Evolutionary conservation across 1,140 invertebrate genomes (phyloP).

Genomic region (Eurosta solidaginis): DNA sequence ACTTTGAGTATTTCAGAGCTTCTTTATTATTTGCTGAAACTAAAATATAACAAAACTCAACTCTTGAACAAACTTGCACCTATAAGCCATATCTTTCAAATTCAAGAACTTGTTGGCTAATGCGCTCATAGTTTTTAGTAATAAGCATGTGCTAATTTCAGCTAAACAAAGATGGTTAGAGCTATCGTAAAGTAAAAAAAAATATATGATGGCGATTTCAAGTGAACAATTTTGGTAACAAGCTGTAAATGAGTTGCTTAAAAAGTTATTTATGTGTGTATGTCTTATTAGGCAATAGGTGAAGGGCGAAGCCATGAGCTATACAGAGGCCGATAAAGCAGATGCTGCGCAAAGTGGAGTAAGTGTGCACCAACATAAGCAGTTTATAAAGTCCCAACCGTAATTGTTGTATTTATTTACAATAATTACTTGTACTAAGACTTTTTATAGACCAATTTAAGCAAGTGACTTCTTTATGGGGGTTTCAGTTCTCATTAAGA

Average conservation of each 20-base stretch:
- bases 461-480: not conserved
- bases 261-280: not conserved
- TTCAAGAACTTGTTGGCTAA: too few species aligned
- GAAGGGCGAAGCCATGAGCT: not conserved
- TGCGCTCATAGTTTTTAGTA: too few species aligned
- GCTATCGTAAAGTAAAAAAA: not conserved
- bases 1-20: too few species aligned
- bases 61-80: too few species aligned
- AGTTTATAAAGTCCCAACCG: not conserved
- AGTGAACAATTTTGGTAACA: slow-evolving; percentile 6
- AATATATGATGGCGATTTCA: not conserved
- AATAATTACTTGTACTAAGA: not conserved
- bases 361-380: not conserved
- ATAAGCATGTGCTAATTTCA: not conserved
- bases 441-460: not conserved
- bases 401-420: slow-evolving; percentile 23
- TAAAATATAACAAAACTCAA: too few species aligned
- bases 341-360: not conserved
- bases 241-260: slow-evolving; percentile 16
- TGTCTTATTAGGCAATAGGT: not conserved
- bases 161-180: not conserved
- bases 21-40: too few species aligned
- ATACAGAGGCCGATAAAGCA: not conserved
- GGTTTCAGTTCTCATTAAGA: not conserved
- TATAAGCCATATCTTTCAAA: too few species aligned